phyloP scores from a whole-genome alignment of 2,797 vertebrate genomes.

The Onychomys torridus region DNA sequence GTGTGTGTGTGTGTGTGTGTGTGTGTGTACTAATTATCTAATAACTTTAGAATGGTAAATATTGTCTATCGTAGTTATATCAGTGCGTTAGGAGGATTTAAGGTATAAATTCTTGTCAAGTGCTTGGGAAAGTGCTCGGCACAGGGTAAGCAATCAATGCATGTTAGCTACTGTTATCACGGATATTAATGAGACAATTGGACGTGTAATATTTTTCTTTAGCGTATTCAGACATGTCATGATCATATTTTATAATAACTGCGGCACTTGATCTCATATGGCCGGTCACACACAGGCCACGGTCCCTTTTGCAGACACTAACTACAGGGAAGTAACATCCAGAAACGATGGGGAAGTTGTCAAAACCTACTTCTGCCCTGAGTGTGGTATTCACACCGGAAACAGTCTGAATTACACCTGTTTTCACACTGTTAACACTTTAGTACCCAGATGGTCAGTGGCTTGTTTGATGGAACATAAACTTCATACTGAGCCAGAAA shows the following conservation, averaged over 20 bases:
- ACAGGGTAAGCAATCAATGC: not conserved
- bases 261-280: not conserved
- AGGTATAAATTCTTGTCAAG: not conserved
- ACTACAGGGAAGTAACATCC: not conserved
- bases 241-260: not conserved
- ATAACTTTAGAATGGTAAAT: not conserved
- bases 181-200: not conserved
- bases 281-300: not conserved
- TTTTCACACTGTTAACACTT: not conserved
- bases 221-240: not conserved
- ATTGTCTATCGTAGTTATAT: not conserved
- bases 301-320: not conserved
- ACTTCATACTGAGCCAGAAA: not conserved
- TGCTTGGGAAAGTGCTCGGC: not conserved
- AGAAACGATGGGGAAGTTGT: not conserved
- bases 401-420: not conserved
- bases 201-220: not conserved
- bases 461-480: not conserved
- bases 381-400: not conserved
- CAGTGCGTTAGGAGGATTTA: not conserved
- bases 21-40: not conserved
- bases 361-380: not conserved
- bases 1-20: not conserved
- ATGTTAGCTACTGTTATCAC: not conserved
- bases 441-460: not conserved